Evolutionary conservation across 37 sponge, comb jelly and placozoan genomes (phyloP), one percentile per base, ranked within the genome.

Genomic region (Beroe ovata): DNA sequence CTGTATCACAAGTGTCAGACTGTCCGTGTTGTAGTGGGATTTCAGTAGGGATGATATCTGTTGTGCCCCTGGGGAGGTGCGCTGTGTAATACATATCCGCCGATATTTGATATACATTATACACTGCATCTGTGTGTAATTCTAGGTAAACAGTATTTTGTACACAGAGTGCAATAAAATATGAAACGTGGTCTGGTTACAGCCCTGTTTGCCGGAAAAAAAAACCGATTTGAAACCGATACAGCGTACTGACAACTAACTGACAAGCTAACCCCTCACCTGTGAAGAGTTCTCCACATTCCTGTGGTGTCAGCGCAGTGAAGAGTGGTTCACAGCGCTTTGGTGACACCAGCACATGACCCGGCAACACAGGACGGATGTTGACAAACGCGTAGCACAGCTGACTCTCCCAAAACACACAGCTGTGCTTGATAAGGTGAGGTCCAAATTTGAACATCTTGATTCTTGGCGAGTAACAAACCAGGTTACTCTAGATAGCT

Each of bases 401-500:
- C 84, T 77, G 16, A 29, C 84, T 77, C 47, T 77, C 84, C 84
- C 84, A 77, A 26, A 77, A 77, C 54, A 77, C 84, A 40, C 84
- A 77, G 23, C 54, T 77, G 4, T 77, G 41, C 54, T 38, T 37
- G 41, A 77, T 77, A 21, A 77, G 11, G 38, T 77, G 84, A n/a
- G 16, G 84, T 23, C 84, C 84, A 23, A 77, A 77, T 54, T 77
- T 77, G 35, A 42, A 40, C 84, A 77, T 77, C 4, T 8, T 62
- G 28, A 16, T 58, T 58, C 59, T 58, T 16, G n/a, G n/a, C n/a
- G n/a, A n/a, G n/a, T n/a, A n/a, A n/a, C n/a, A n/a, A n/a, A n/a
- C n/a, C n/a, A n/a, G n/a, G n/a, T n/a, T n/a, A n/a, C n/a, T n/a
- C n/a, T n/a, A n/a, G n/a, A n/a, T n/a, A n/a, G n/a, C n/a, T n/a